These are phyloP conservation scores for Paramisgurnus dabryanus DNA, from an alignment of 2,113 vertebrate species.

Conservation along the genomic window DNA sequence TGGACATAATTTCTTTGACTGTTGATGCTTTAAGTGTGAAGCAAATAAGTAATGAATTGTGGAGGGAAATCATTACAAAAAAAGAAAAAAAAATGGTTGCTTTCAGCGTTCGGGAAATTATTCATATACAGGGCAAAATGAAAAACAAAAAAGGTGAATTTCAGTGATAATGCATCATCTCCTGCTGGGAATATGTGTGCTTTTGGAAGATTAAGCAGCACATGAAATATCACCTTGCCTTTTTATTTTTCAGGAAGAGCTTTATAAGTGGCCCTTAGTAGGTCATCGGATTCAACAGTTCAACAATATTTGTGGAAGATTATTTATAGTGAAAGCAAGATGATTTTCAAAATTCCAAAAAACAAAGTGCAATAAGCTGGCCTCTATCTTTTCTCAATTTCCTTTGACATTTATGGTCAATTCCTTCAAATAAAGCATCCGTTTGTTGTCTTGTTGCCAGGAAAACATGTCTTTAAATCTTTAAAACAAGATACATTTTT, in stretches of 20 bases:
- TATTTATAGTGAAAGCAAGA: conserved; percentile 31
- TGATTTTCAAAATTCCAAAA: conserved; percentile 14
- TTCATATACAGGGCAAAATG: conserved; percentile 7
- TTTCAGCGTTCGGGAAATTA: conserved; percentile 15
- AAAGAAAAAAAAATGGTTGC: background rate
- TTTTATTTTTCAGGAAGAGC: conserved; percentile 26
- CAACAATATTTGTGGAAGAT: conserved; percentile 5
- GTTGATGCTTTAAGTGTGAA: conserved; percentile 17
- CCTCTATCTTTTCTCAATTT: conserved; percentile 7
- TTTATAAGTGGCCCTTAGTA: conserved; percentile 17
- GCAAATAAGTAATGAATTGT: background rate
- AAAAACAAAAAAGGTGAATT: conserved; percentile 20
- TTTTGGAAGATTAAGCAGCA: conserved; percentile 24
- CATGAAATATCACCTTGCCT: conserved; percentile 34
- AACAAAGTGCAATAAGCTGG: conserved; percentile 11
- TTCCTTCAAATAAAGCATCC: background rate
- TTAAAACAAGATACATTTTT: too few species aligned
- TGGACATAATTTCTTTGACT: conserved; percentile 2
- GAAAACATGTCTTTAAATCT: too few species aligned
- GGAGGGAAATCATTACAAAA: background rate
- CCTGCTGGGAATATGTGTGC: conserved; percentile 10
- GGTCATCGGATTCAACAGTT: conserved; percentile 18
- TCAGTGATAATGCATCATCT: conserved; percentile 10
- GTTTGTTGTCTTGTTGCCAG: too few species aligned
- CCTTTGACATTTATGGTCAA: conserved; percentile 1